Evolutionary conservation across 2,797 vertebrate species (phyloP), one percentile per base, ranked within the genome.

Genomic region (Furcifer pardalis): DNA sequence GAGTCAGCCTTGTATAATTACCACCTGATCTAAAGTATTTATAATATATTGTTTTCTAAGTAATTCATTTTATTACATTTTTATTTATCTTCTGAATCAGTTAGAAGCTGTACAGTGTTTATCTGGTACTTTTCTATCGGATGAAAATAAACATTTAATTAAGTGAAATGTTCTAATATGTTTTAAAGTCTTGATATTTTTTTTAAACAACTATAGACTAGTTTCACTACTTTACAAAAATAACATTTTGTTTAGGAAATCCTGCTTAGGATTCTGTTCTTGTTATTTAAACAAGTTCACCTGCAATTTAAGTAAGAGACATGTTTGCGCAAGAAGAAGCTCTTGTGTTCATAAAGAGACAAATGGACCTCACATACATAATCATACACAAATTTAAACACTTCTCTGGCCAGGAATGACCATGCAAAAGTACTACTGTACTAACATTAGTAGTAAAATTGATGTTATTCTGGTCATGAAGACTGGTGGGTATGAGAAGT

Each of bases 21-120:
- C 52, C n/a, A 27, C 72, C 73, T 83, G 35, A 60, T 60, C 49
- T 23, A 44, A 91, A 94, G 23, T 96, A 96, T 96, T 96, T 96
- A 94, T 96, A 92, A 71, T 88, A 44, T 91, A 83, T 60, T 94
- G 81, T 88, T 93, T 77, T 85, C 10, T 88, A 89, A 92, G 89
- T 88, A 93, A 88, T 83, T 0, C 86, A 19, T 93, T 92, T 90
- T 94, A 81, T 94, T 89, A 56, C 89, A 94, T 91, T 88, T 0
- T 65, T 95, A 92, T 95, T 93, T 94, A 90, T 94, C 87, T 92
- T 86, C 92, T 87, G 87, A 77, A 91, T 90, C 86, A 91, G 86
- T 84, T 23, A 68, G 23, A 91, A 71, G 7, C 1, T 82, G 90
- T 86, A 42, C 35, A 84, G 88, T 60, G 60, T 89, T 72, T 79